phyloP scores from a whole-genome alignment of 2,113 vertebrate species.

The Dicrurus megarhynchus region DNA sequence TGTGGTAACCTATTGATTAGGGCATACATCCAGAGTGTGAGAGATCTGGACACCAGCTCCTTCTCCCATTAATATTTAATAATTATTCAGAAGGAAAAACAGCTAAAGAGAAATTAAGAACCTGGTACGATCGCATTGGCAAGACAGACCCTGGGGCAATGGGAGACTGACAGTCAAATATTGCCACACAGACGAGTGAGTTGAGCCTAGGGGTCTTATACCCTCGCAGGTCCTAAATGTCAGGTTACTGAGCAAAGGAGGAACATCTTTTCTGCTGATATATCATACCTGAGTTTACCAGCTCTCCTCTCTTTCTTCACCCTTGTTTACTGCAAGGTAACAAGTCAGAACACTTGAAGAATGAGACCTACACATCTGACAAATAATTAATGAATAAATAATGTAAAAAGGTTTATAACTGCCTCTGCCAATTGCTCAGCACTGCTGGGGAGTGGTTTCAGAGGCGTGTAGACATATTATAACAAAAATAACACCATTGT shows the following conservation, averaged over 20 bases:
- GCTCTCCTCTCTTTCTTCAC: neutral
- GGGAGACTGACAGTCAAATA: neutral
- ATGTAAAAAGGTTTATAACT: neutral
- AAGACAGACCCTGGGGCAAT: neutral
- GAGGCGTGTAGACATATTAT: neutral
- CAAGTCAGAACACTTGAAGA: neutral
- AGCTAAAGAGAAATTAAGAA: conserved; percentile 18
- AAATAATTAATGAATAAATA: neutral
- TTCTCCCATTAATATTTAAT: conserved; percentile 29
- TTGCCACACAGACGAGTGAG: neutral
- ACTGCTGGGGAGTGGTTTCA: neutral
- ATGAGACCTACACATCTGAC: neutral
- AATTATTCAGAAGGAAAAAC: neutral
- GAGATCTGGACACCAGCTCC: neutral
- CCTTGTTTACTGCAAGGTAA: neutral
- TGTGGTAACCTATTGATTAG: conserved; percentile 29
- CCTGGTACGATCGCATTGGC: neutral
- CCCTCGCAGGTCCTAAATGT: neutral
- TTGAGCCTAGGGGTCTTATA: neutral
- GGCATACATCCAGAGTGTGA: neutral
- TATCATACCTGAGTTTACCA: neutral
- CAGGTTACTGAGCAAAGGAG: neutral
- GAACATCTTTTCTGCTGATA: neutral
- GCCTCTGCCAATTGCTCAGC: neutral
- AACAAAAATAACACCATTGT: neutral